Conservation (phyloP, 2,888 invertebrate species). For the Cylloceria caligata region DNA sequence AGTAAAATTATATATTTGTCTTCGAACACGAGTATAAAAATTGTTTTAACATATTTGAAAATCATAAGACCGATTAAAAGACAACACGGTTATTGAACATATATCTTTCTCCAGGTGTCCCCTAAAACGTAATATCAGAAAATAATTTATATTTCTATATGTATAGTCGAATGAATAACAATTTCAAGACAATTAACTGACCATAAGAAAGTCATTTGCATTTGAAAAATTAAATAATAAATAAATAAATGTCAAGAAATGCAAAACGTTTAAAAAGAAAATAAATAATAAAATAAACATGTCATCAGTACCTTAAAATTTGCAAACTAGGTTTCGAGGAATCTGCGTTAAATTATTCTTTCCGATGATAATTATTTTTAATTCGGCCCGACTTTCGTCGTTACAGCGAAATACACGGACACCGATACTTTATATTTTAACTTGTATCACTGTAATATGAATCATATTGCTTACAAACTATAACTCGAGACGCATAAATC, state of each 20-base stretch:
- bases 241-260: not conserved
- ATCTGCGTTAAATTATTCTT: slow-evolving; percentile 19
- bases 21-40: slow-evolving; percentile 20
- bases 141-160: slow-evolving; percentile 60
- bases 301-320: slow-evolving; percentile 48
- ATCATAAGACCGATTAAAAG: slow-evolving; percentile 26
- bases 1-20: not conserved
- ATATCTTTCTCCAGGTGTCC: slow-evolving; percentile 27
- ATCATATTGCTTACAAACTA: slow-evolving; percentile 30
- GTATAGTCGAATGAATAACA: slow-evolving; percentile 52
- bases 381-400: slow-evolving; percentile 4
- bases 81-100: slow-evolving; percentile 4
- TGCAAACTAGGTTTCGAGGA: slow-evolving; percentile 14
- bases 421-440: slow-evolving; percentile 16
- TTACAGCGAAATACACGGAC: not conserved
- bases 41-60: slow-evolving; percentile 25
- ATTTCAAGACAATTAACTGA: slow-evolving; percentile 14
- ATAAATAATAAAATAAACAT: slow-evolving; percentile 14
- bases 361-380: slow-evolving; percentile 18
- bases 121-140: slow-evolving; percentile 46
- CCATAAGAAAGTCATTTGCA: slow-evolving; percentile 23
- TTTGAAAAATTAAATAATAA: slow-evolving; percentile 17
- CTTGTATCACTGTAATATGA: slow-evolving; percentile 16
- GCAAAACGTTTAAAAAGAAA: slow-evolving; percentile 22
- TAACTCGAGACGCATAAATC: slow-evolving; percentile 22